phyloP scores from a whole-genome alignment of 2,797 vertebrate species.

The Ctenosaura bakeri region DNA sequence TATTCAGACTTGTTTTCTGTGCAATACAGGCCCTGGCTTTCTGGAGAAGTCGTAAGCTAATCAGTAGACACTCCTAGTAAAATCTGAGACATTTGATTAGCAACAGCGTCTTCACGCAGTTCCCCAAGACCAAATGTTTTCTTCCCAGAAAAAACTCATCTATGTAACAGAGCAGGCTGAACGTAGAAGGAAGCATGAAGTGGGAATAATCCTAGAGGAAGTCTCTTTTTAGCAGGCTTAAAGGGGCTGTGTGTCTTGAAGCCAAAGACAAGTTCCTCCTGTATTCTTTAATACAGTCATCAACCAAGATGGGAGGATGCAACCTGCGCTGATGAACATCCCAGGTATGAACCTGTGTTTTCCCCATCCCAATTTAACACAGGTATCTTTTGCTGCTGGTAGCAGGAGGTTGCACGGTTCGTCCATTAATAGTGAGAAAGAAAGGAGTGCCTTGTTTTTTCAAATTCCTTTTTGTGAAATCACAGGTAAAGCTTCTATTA shows the following conservation, averaged over 20 bases:
- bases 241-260: background rate
- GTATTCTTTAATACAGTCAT: too few relatives aligned
- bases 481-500: background rate
- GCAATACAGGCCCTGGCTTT: background rate
- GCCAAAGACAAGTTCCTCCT: background rate
- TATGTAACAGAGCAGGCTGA: background rate
- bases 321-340: background rate
- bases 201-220: too few relatives aligned
- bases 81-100: slow-evolving; percentile 58
- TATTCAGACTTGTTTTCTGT: background rate
- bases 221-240: background rate
- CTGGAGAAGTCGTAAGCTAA: background rate
- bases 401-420: background rate
- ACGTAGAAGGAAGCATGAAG: background rate
- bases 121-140: background rate
- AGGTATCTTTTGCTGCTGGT: background rate
- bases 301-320: background rate
- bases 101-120: slow-evolving; percentile 20
- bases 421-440: background rate
- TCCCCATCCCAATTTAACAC: background rate
- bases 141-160: background rate
- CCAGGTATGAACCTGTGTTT: too few relatives aligned
- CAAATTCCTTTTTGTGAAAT: background rate
- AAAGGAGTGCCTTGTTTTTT: background rate
- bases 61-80: background rate